Evolutionary conservation across 2,888 invertebrate species (phyloP).

Genomic region (Caenorhabditis sp.): DNA sequence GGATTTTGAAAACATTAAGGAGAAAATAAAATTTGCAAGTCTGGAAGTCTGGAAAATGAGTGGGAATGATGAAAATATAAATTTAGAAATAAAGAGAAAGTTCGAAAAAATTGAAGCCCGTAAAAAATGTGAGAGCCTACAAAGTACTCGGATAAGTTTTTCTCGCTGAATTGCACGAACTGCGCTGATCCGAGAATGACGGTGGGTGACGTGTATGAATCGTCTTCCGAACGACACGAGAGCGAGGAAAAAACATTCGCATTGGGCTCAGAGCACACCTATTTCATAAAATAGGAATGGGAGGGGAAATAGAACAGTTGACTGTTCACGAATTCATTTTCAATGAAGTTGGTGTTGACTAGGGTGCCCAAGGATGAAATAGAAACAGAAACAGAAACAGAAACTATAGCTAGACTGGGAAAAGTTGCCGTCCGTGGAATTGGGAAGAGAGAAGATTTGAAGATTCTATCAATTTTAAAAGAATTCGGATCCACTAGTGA

Average conservation of each 20-base stretch:
- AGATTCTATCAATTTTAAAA: slow-evolving; percentile 60
- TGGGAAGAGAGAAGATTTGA: not conserved
- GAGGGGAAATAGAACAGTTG: not conserved
- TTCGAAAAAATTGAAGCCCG: not conserved
- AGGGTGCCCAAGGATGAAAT: not conserved
- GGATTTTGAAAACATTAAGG: too few relatives aligned
- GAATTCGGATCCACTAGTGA: slow-evolving; percentile 15
- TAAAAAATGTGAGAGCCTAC: not conserved
- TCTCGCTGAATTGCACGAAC: not conserved
- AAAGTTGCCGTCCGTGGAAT: too few relatives aligned
- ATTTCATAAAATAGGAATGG: slow-evolving; percentile 48
- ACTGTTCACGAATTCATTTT: slow-evolving; percentile 60
- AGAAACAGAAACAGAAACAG: slow-evolving; percentile 34
- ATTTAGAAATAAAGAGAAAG: slow-evolving; percentile 1
- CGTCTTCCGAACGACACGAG: slow-evolving; percentile 22
- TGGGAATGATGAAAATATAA: too few relatives aligned
- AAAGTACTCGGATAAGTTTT: not conserved
- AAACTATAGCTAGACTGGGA: slow-evolving; percentile 26
- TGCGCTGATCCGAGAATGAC: too few relatives aligned
- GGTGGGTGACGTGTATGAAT: too few relatives aligned
- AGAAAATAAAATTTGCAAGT: not conserved
- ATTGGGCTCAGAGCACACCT: slow-evolving; percentile 42
- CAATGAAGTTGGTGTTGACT: slow-evolving; percentile 28
- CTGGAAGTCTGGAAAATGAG: not conserved
- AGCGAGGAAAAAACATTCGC: not conserved